Base-by-base conservation (phyloP, 2,888 invertebrate species). In the Fragum sueziense region DNA sequence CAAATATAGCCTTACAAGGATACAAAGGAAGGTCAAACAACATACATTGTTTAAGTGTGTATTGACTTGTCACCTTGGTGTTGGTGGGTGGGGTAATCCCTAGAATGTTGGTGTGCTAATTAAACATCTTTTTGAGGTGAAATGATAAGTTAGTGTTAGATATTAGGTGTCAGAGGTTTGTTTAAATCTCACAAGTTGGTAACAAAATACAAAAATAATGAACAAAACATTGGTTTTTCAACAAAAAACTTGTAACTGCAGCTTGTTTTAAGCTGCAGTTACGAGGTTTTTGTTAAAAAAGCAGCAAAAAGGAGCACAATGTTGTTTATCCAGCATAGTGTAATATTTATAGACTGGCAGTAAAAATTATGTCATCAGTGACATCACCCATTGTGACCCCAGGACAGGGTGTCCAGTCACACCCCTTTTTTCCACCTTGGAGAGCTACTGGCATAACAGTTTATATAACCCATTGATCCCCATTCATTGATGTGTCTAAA, bases 171-270 rank as follows among this genome's bases (percentile, higher is more conserved):
- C 47, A 41, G 14, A 22, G 34, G 65, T 65, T 65, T 65, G 27
- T 65, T 65, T 65, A 65, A 41, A 65, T 65, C 65, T 65, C 27
- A 41, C 41, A 65, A 65, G 65, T 65, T 41, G 27, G 65, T 27
- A 65, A 41, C 2, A 65, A 65, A 65, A 27, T 65, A 65, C n/a
- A 22, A 41, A 22, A 37, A 65, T 22, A 37, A 65, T 41, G 31
- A 27, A 65, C 41, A 65, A 65, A n/a, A n/a, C n/a, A n/a, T n/a
- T n/a, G n/a, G n/a, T n/a, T n/a, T n/a, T n/a, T n/a, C n/a, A n/a
- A n/a, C n/a, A n/a, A n/a, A n/a, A n/a, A n/a, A n/a, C n/a, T n/a
- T n/a, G n/a, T n/a, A n/a, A n/a, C n/a, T n/a, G n/a, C n/a, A n/a
- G n/a, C n/a, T n/a, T n/a, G n/a, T n/a, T n/a, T n/a, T n/a, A n/a